Conservation (phyloP, 2,888 invertebrate species). For the Neoscelio sp. region DNA sequence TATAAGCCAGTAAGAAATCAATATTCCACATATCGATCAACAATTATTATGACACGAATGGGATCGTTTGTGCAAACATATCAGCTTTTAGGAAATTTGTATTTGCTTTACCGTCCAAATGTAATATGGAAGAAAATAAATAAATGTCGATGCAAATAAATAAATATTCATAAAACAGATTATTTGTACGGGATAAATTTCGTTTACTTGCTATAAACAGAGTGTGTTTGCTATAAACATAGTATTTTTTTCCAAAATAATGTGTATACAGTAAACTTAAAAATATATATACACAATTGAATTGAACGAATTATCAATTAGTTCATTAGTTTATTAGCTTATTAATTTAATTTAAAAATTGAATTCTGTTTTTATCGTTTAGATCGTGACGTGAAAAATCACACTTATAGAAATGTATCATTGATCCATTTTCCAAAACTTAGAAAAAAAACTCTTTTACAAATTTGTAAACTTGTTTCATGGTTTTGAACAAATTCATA, state of each 20-base stretch:
- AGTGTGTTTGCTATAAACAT: not conserved
- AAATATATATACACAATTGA: too few relatives aligned
- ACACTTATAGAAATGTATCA: too few relatives aligned
- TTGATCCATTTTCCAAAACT: too few relatives aligned
- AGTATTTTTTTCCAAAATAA: not conserved
- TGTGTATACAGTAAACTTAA: too few relatives aligned
- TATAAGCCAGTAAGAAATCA: constrained; percentile 32
- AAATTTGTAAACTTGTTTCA: too few relatives aligned
- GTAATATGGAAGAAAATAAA: constrained; percentile 17
- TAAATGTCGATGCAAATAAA: constrained; percentile 7
- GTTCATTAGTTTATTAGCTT: too few relatives aligned
- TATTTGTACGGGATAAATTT: constrained; percentile 20
- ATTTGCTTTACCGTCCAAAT: constrained; percentile 31
- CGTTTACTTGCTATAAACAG: not conserved
- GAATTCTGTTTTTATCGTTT: too few relatives aligned
- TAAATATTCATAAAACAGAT: constrained; percentile 36
- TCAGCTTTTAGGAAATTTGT: constrained; percentile 47
- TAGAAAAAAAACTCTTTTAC: too few relatives aligned
- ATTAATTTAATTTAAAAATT: too few relatives aligned
- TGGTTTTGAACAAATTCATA: too few relatives aligned
- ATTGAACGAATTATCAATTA: too few relatives aligned
- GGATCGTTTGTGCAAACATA: constrained; percentile 32
- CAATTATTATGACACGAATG: constrained; percentile 29
- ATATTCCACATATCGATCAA: constrained; percentile 29
- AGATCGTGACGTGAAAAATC: too few relatives aligned